Percentiles rank a stretch among this genome's conserved stretches.
phyloP scores from a whole-genome alignment of 1,140 invertebrate genomes.

The Bombus cullumanus region DNA sequence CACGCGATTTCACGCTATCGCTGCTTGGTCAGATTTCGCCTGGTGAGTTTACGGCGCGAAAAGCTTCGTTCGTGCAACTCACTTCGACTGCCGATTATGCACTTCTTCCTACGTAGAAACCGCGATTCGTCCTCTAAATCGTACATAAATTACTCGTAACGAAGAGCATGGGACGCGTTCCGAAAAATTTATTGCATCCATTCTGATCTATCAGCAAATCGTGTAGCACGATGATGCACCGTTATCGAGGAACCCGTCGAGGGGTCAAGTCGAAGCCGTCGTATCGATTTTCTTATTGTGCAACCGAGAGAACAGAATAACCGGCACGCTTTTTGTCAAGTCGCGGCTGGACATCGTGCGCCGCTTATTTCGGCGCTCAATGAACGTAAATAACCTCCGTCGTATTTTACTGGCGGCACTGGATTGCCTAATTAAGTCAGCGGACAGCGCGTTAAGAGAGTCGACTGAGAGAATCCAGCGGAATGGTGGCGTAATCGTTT shows the following conservation, averaged over 20 bases:
- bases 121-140: slow-evolving; percentile 45
- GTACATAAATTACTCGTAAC: slow-evolving; percentile 58
- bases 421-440: slow-evolving; percentile 14
- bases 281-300: slow-evolving; percentile 57
- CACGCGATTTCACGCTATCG: not conserved
- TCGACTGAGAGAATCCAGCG: not conserved
- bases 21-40: not conserved
- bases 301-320: slow-evolving; percentile 35
- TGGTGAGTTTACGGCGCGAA: slow-evolving; percentile 15
- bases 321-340: slow-evolving; percentile 15
- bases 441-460: not conserved
- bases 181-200: slow-evolving; percentile 61
- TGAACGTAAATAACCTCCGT: not conserved
- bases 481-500: not conserved
- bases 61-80: slow-evolving; percentile 6
- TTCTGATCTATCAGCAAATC: slow-evolving; percentile 61
- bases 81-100: not conserved
- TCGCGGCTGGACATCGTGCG: too few species aligned
- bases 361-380: not conserved
- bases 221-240: slow-evolving; percentile 50
- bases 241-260: slow-evolving; percentile 39
- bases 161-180: slow-evolving; percentile 44
- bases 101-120: slow-evolving; percentile 13
- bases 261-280: slow-evolving; percentile 21
- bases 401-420: not conserved